phyloP scores from a whole-genome alignment of 2,113 vertebrate genomes.

The Aegithalos caudatus region DNA sequence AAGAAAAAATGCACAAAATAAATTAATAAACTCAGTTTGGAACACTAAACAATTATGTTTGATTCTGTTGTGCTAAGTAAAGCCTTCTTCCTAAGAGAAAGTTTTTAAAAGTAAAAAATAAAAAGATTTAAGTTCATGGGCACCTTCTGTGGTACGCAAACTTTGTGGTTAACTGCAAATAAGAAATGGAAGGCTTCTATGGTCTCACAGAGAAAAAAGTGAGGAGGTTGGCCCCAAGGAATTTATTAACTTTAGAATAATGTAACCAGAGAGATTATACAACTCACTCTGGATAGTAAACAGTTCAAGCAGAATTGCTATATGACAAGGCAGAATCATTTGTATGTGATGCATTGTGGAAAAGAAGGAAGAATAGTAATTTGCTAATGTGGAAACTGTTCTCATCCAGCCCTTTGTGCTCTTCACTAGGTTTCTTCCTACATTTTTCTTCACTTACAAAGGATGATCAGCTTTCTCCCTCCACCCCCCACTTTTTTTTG shows the following conservation, averaged over 20 bases:
- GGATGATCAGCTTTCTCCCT: neutral
- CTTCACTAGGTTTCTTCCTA: neutral
- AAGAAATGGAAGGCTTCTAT: neutral
- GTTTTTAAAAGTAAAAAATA: neutral
- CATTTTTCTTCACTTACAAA: neutral
- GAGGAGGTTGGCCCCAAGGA: neutral
- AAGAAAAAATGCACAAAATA: neutral
- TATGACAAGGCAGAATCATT: neutral
- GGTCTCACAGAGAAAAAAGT: neutral
- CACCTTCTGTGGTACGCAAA: neutral
- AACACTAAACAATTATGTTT: neutral
- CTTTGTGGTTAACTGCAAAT: neutral
- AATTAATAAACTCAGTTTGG: neutral
- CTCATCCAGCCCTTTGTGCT: neutral
- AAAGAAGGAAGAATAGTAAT: neutral
- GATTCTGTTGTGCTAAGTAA: neutral
- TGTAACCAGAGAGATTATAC: neutral
- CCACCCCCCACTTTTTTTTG: accelerated
- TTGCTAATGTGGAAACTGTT: neutral
- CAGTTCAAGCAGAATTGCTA: neutral
- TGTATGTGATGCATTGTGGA: neutral
- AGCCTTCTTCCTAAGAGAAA: neutral
- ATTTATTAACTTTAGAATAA: neutral
- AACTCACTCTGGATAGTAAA: neutral
- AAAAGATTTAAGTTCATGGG: neutral